phyloP scores from a whole-genome alignment of 2,113 vertebrate species.

The Gadus chalcogrammus region DNA sequence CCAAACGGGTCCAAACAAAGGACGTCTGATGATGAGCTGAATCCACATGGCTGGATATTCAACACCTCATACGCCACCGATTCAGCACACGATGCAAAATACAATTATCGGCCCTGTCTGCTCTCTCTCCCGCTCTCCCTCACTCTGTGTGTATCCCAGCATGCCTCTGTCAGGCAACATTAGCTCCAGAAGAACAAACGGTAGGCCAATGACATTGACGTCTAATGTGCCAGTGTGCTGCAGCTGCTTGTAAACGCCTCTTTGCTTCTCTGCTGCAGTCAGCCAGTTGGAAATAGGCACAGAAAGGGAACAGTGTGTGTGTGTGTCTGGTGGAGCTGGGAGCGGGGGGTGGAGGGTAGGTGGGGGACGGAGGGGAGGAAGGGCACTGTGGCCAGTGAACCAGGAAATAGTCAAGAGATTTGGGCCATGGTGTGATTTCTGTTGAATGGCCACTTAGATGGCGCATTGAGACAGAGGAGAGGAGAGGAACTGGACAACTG shows the following conservation, averaged over 20 bases:
- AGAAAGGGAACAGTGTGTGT: conserved; percentile 49
- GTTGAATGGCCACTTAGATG: conserved; percentile 56
- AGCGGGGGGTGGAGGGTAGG: too few relatives aligned
- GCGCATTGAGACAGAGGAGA: conserved; percentile 54
- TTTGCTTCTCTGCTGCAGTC: conserved; percentile 29
- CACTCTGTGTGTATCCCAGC: conserved; percentile 32
- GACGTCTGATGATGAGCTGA: too few relatives aligned
- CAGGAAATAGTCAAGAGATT: conserved; percentile 63
- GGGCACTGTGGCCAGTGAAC: conserved; percentile 51
- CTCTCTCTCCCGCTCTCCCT: conserved; percentile 4
- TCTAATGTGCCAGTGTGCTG: conserved; percentile 48
- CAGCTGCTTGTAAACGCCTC: conserved; percentile 37
- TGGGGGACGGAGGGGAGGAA: too few relatives aligned
- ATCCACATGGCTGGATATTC: not conserved
- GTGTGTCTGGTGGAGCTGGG: not conserved
- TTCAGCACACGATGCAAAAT: too few relatives aligned
- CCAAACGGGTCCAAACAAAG: too few relatives aligned
- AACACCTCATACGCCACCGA: not conserved
- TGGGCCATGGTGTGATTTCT: conserved; percentile 60
- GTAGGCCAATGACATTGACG: conserved; percentile 26
- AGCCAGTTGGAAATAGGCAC: conserved; percentile 41
- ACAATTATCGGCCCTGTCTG: too few relatives aligned
- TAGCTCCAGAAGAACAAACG: conserved; percentile 29
- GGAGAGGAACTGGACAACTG: conserved; percentile 29
- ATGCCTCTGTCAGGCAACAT: conserved; percentile 54